Base-by-base conservation (phyloP, 2,888 invertebrate genomes). In the Drosophila phalerata region DNA sequence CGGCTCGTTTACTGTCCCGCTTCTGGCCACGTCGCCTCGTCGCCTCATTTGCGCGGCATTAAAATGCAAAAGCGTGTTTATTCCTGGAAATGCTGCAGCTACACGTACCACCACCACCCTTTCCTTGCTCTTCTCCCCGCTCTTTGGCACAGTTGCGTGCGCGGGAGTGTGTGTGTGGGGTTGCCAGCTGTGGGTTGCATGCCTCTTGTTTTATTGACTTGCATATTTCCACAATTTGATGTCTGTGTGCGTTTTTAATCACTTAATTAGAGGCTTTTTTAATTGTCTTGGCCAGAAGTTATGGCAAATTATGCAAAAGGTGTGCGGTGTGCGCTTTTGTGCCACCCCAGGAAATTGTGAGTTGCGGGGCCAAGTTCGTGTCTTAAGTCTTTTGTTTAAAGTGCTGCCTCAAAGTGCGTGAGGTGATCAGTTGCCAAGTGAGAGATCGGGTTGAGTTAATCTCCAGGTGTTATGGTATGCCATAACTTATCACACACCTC, bases 1-100 rank as follows among this genome's bases (percentile, higher is more conserved):
- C 72, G 77, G 68, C 73, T 68, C 69, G 74, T 77, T 64, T 63
- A 56, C 67, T 69, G 69, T 66, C 57, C 69, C 61, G 78, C 65
- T 64, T 64, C 69, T 69, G 75, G 58, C 55, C 70, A 19, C 30
- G 48, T 55, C n/a, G 57, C 55, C 73, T 73, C 70, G 65, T 74
- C 75, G 79, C 75, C 82, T 83, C 85, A 90, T 86, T 89, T 90
- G 83, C 61, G 79, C 45, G 70, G 75, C 90, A 87, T 87, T 87
- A 87, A 87, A 87, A 87, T 87, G 90, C 87, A 78, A 89, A 91
- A 86, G 91, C 88, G 87, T 86, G 82, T 87, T 90, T 88, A 77
- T 91, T 91, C 91, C 90, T 87, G 91, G 91, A 91, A 91, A 86
- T 88, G 69, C 75, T 71, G 81, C 81, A 86, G 68, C 62, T 62